Percentiles rank a stretch among this genome's conserved stretches.
phyloP scores from a whole-genome alignment of 2,888 invertebrate genomes.

The Plagodis pulveraria region DNA sequence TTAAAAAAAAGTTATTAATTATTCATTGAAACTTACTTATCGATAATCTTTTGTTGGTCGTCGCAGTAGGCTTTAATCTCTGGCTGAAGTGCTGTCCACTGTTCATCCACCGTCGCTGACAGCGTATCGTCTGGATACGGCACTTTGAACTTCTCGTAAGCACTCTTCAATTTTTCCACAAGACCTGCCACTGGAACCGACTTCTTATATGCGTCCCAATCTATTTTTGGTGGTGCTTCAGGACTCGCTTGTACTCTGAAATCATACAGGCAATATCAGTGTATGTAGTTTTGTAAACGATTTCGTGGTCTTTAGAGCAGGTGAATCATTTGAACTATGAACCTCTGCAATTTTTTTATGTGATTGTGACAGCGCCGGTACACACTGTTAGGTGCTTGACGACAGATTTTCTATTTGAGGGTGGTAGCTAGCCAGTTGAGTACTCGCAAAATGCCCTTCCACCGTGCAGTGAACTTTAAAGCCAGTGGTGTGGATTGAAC shows the following conservation, averaged over 20 bases:
- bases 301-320: too few species aligned
- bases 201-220: slow-evolving; percentile 69
- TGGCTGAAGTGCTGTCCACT: slow-evolving; percentile 61
- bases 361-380: too few species aligned
- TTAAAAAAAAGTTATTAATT: too few species aligned
- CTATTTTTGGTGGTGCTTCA: slow-evolving; percentile 63
- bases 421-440: too few species aligned
- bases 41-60: slow-evolving; percentile 55
- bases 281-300: too few species aligned
- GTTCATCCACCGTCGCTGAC: slow-evolving; percentile 59
- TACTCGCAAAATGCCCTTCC: too few species aligned
- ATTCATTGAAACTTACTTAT: slow-evolving; percentile 44
- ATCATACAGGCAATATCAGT: background rate
- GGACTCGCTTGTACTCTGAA: slow-evolving; percentile 62
- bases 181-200: slow-evolving; percentile 57
- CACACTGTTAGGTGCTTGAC: too few species aligned
- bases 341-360: too few species aligned
- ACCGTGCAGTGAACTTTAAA: too few species aligned
- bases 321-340: too few species aligned
- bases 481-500: too few species aligned
- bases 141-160: slow-evolving; percentile 56
- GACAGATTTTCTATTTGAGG: too few species aligned
- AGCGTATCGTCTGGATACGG: slow-evolving; percentile 65
- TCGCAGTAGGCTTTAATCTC: slow-evolving; percentile 58
- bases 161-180: slow-evolving; percentile 63